Evolutionary conservation across 2,797 vertebrate genomes (phyloP).

Genomic region (Pseudochirops corinnae): DNA sequence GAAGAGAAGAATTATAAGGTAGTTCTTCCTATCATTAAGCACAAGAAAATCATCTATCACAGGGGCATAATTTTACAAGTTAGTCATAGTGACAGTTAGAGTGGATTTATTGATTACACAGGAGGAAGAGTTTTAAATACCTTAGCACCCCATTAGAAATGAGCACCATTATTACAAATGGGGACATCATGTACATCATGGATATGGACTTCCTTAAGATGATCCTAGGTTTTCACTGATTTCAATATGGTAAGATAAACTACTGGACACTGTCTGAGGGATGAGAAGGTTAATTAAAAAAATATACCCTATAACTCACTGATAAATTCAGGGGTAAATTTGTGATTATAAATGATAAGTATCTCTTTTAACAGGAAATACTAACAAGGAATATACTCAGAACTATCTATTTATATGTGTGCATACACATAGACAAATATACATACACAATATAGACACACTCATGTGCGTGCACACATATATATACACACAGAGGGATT

Average conservation of each 20-base stretch:
- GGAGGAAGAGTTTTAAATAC: slow-evolving; percentile 28
- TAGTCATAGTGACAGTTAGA: background rate
- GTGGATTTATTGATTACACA: slow-evolving; percentile 25
- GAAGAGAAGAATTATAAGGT: slow-evolving; percentile 9
- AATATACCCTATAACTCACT: background rate
- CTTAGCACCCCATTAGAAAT: slow-evolving; percentile 19
- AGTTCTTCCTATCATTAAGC: slow-evolving; percentile 10
- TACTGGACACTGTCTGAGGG: background rate
- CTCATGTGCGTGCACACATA: no score
- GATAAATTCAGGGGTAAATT: background rate
- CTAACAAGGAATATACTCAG: slow-evolving; percentile 52
- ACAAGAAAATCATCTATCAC: background rate
- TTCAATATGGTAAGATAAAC: background rate
- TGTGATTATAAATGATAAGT: background rate
- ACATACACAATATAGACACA: background rate
- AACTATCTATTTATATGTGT: slow-evolving; percentile 61
- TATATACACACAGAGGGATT: background rate
- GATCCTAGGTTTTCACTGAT: slow-evolving; percentile 34
- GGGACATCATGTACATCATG: slow-evolving; percentile 23
- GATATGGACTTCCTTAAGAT: slow-evolving; percentile 43
- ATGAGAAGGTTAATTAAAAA: background rate
- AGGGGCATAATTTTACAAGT: background rate
- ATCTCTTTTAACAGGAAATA: slow-evolving; percentile 1
- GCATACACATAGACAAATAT: background rate
- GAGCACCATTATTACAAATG: slow-evolving; percentile 25